phyloP scores from a whole-genome alignment of 2,888 invertebrate genomes.

The Stictocephala bisonia region DNA sequence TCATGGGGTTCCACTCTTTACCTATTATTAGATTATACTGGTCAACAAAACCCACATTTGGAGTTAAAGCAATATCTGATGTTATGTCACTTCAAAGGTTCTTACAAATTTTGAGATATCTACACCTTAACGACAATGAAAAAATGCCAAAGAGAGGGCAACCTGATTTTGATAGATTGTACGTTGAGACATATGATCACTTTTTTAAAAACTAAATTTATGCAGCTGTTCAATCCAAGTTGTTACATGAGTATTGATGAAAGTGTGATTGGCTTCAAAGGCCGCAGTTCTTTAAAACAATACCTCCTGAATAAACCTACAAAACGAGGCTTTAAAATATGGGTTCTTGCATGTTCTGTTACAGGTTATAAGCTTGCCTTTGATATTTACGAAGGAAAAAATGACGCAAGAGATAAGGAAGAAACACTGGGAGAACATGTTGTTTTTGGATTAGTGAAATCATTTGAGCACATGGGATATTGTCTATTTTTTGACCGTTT shows the following conservation, averaged over 20 bases:
- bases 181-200: no score
- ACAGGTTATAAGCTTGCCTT: constrained; percentile 55
- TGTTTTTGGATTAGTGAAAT: neutral
- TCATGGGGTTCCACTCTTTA: constrained; percentile 53
- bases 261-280: constrained; percentile 50
- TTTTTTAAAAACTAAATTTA: no score
- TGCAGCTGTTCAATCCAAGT: no score
- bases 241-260: constrained; percentile 51
- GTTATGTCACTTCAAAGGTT: constrained; percentile 52
- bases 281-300: constrained; percentile 51
- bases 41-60: constrained; percentile 49
- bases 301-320: constrained; percentile 56
- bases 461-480: no score
- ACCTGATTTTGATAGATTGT: no score
- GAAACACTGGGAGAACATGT: constrained; percentile 1
- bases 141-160: no score
- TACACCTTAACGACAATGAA: no score
- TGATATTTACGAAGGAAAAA: constrained; percentile 56
- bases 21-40: constrained; percentile 48
- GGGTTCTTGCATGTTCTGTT: constrained; percentile 55
- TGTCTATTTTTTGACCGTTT: no score
- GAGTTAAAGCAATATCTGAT: constrained; percentile 42
- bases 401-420: neutral
- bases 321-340: constrained; percentile 56
- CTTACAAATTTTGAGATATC: no score